Conservation (phyloP, 2,888 invertebrate species). For the Exocentrus adspersus region DNA sequence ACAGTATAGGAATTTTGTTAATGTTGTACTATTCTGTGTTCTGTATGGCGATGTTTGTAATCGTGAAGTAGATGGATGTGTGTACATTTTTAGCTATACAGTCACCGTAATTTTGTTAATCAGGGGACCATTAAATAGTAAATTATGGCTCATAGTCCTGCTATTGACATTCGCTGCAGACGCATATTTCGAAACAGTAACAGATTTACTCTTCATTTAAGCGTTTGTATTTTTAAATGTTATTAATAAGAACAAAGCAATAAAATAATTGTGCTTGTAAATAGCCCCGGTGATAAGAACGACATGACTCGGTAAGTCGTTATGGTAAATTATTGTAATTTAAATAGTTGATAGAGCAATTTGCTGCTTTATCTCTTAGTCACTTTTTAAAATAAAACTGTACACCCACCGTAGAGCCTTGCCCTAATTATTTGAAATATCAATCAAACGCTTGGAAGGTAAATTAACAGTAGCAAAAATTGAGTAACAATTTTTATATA, state of each 20-base stretch:
- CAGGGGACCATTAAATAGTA: neutral
- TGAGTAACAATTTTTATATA: no score
- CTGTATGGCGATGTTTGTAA: no score
- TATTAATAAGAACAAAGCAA: no score
- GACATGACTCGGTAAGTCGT: neutral
- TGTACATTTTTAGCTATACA: neutral
- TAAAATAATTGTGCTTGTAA: no score
- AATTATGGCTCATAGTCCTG: slow-evolving; percentile 5
- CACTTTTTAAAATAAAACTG: neutral
- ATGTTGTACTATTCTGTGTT: no score
- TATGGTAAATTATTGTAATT: neutral
- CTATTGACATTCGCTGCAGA: neutral
- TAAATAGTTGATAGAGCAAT: neutral
- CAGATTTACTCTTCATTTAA: no score
- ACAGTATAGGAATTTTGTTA: no score
- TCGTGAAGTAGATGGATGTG: no score
- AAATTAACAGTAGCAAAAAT: no score
- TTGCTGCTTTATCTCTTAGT: neutral
- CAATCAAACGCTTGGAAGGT: neutral
- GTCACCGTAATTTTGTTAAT: neutral
- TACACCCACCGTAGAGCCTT: neutral
- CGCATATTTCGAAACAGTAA: neutral
- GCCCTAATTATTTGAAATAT: neutral
- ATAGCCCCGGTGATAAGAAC: neutral
- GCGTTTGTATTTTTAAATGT: no score